Conservation (phyloP, 2,797 vertebrate genomes). For the Myripristis murdjan region DNA sequence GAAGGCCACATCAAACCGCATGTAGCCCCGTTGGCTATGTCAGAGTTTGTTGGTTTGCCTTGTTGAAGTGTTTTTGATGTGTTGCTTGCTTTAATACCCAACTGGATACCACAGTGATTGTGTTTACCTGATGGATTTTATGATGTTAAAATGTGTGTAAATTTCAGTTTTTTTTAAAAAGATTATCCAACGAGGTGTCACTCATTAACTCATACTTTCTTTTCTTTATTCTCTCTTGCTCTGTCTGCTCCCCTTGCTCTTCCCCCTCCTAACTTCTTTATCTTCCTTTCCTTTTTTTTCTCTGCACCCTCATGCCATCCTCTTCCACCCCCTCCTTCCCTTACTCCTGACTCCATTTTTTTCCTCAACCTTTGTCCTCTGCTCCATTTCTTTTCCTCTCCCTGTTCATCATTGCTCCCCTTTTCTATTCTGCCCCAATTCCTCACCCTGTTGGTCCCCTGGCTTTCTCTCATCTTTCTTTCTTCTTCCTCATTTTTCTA, state of each 20-base stretch:
- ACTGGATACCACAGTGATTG: constrained; percentile 41
- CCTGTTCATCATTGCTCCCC: neutral
- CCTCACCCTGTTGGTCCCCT: neutral
- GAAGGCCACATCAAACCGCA: constrained; percentile 69
- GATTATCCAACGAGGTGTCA: neutral
- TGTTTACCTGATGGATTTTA: constrained; percentile 28
- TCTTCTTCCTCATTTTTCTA: neutral
- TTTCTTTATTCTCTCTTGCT: neutral
- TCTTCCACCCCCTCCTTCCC: neutral
- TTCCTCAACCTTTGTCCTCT: neutral
- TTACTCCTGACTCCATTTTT: neutral
- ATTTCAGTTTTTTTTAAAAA: constrained; percentile 9
- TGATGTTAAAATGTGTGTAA: constrained; percentile 16
- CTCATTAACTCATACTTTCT: neutral
- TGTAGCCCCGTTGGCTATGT: constrained; percentile 67
- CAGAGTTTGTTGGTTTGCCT: constrained; percentile 65
- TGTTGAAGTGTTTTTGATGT: constrained; percentile 64
- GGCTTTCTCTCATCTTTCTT: neutral
- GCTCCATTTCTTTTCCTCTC: neutral
- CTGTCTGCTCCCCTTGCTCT: constrained; percentile 14
- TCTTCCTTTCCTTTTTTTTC: neutral
- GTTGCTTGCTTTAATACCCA: constrained; percentile 49
- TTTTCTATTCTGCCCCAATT: neutral
- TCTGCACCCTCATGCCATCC: neutral
- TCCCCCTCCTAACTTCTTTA: constrained; percentile 19